Evolutionary conservation across 37 sponge, comb jelly and placozoan species (phyloP).

Genomic region (Geodia barretti): DNA sequence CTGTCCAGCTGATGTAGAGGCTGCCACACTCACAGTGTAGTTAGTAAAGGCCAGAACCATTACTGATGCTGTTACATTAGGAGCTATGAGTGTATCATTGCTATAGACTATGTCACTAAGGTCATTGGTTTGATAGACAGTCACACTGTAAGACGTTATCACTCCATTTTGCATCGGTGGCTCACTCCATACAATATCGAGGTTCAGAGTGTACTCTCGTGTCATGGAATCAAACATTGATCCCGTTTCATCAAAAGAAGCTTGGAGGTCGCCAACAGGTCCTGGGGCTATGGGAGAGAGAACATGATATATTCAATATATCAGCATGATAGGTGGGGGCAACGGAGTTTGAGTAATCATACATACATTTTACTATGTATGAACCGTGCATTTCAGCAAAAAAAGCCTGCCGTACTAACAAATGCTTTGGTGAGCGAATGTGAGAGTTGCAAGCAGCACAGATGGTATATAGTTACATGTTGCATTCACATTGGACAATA

Average conservation of each 20-base stretch:
- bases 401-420: too few species aligned
- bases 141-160: not conserved
- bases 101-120: not conserved
- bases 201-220: not conserved
- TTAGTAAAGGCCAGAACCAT: constrained; percentile 7
- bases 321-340: too few species aligned
- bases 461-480: too few species aligned
- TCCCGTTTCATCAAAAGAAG: not conserved
- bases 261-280: not conserved
- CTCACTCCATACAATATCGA: not conserved
- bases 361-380: too few species aligned
- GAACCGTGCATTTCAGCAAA: too few species aligned
- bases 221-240: not conserved
- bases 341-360: too few species aligned
- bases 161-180: not conserved
- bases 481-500: too few species aligned
- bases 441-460: too few species aligned
- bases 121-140: not conserved
- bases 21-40: constrained; percentile 16
- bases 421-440: too few species aligned
- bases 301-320: too few species aligned
- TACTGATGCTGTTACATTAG: not conserved
- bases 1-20: not conserved
- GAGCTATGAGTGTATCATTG: not conserved
- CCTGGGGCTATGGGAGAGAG: not conserved